Evolutionary conservation across 2,113 vertebrate species (phyloP), one percentile per base, ranked within the genome.

Genomic region (Lampris megalopsis): DNA sequence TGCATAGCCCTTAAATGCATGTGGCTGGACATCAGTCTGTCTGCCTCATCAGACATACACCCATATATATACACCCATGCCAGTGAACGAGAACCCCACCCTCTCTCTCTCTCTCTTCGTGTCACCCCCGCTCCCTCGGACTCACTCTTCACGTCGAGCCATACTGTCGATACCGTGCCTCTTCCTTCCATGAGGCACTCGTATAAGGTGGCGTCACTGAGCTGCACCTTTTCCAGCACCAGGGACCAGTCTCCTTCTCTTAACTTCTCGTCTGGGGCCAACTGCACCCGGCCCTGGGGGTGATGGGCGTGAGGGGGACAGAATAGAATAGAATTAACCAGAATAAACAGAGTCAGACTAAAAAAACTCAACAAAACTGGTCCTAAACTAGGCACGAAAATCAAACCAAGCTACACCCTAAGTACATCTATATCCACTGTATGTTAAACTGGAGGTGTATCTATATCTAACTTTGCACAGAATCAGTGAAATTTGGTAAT

Each of bases 141-240:
- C 81, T 81, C 61, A 89, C 88, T 6, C 5, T 3, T 47, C 2
- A 87, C 82, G 0, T 50, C 6, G 50, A 89, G 59, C 9, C 60
- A 69, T 0, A 85, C 75, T 1, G 35, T 75, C 4, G 58, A 48
- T 6, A 85, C 6, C 36, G 45, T 59, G 40, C 2, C 59, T 9
- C 8, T 57, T 6, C 68, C 79, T 10, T 52, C 0, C 75, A 56
- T 77, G 36, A 89, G 66, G 63, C 85, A 87, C 72, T 82, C 65
- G 7, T 87, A 89, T 11, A 84, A 1, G 1, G 61, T 49, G 1
- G 40, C 52, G 38, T 89, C 88, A 2, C 72, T 78, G 38, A 82
- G 50, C 9, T 53, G 50, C 10, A 66, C 43, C 1, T 40, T 1
- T 1, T 1, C 1, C 8, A 89, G 38, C 1, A 43, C 11, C 48